Evolutionary conservation across 2,797 vertebrate species (phyloP).

Genomic region (Melanotaenia parkinsoni): DNA sequence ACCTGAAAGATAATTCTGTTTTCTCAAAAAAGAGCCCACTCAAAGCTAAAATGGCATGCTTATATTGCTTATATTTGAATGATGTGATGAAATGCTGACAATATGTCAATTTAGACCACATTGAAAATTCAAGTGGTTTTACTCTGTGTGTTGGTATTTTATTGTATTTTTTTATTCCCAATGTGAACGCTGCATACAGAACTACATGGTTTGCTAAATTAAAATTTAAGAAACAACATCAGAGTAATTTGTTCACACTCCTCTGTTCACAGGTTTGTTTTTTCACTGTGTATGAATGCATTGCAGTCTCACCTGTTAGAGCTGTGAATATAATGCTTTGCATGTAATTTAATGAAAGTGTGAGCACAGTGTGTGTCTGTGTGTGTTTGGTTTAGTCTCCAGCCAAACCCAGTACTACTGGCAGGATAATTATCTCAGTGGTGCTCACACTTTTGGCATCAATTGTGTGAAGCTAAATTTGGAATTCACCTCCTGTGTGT

Average conservation of each 20-base stretch:
- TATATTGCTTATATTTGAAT: background rate
- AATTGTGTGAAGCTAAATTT: constrained; percentile 58
- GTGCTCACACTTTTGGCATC: constrained; percentile 64
- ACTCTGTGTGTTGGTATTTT: background rate
- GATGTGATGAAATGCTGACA: background rate
- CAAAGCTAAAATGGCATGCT: background rate
- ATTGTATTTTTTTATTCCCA: background rate
- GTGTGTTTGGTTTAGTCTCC: constrained; percentile 12
- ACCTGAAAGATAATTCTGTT: constrained; percentile 9
- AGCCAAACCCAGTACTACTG: constrained; percentile 24
- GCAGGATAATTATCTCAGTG: constrained; percentile 58
- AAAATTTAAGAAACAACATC: background rate
- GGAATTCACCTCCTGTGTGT: constrained; percentile 23
- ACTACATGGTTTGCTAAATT: background rate
- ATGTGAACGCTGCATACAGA: background rate
- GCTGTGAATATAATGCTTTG: constrained; percentile 4
- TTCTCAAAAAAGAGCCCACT: background rate
- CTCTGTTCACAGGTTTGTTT: background rate
- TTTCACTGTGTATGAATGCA: background rate
- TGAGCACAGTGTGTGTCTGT: constrained; percentile 12
- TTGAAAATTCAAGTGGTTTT: background rate
- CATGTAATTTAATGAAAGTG: constrained; percentile 7
- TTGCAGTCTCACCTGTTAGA: constrained; percentile 3
- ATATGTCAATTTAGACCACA: background rate
- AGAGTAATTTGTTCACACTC: background rate